These are phyloP conservation scores for Caenorhabditis wallacei DNA, from an alignment of 2,888 invertebrate genomes.

Conservation along the genomic window DNA sequence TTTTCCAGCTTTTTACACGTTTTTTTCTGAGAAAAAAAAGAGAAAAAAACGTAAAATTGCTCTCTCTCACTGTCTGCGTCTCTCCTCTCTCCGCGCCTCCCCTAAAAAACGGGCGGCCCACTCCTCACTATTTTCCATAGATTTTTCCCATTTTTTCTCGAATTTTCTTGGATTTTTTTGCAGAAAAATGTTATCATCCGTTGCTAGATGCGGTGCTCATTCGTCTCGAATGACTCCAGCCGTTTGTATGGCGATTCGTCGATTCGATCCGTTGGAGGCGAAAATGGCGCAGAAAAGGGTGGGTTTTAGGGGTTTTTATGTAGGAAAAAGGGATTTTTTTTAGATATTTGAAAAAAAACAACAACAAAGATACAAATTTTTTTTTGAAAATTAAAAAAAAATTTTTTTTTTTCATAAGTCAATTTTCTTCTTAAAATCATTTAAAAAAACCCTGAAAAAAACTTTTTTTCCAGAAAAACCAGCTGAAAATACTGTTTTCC, in stretches of 20 bases:
- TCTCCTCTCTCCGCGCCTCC: conserved; percentile 35
- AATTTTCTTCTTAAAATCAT: too few relatives aligned
- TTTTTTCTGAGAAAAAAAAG: background rate
- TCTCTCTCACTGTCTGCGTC: conserved; percentile 25
- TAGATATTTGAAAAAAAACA: background rate
- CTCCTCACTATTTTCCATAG: background rate
- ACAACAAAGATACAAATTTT: background rate
- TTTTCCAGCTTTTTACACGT: background rate
- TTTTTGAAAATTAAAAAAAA: background rate
- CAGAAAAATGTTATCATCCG: conserved; percentile 48
- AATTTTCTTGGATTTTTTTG: too few relatives aligned
- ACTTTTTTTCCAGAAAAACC: too few relatives aligned
- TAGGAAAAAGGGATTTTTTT: background rate
- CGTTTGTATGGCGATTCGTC: conserved; percentile 49
- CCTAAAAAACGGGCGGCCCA: conserved; percentile 50
- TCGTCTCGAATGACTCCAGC: conserved; percentile 53
- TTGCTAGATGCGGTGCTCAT: conserved; percentile 34
- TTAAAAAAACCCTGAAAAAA: too few relatives aligned
- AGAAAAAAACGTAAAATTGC: conserved; percentile 2
- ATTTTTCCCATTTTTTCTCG: background rate
- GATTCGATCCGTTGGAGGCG: conserved; percentile 63
- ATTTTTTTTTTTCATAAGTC: background rate
- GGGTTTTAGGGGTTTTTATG: conserved; percentile 2
- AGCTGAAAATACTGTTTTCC: too few relatives aligned
- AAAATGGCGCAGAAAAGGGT: conserved; percentile 66